phyloP scores from a whole-genome alignment of 2,797 vertebrate genomes.

The Pantherophis vulpinus region DNA sequence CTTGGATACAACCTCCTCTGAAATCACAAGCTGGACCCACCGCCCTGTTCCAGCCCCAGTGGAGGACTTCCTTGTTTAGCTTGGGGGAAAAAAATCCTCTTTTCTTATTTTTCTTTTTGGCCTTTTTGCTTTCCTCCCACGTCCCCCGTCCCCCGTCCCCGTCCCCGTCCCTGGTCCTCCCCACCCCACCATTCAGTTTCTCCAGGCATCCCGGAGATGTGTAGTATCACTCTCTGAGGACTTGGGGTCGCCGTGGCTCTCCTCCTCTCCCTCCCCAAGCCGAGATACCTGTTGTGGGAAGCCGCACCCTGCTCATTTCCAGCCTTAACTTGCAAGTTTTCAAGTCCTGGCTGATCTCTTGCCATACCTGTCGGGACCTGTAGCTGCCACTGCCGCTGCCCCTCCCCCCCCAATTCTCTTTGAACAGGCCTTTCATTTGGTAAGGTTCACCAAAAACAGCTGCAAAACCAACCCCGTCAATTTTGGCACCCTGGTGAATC shows the following conservation, averaged over 20 bases:
- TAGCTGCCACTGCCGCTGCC: constrained; percentile 20
- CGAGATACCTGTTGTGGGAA: constrained; percentile 29
- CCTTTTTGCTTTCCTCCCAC: background rate
- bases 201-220: background rate
- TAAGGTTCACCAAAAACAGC: constrained; percentile 30
- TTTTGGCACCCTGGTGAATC: background rate
- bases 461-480: constrained; percentile 1
- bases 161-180: no score
- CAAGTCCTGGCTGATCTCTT: constrained; percentile 55
- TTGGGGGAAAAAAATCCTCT: background rate
- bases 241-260: background rate
- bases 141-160: rapidly evolving
- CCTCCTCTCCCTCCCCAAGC: background rate
- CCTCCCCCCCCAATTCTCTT: constrained; percentile 29
- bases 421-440: constrained; percentile 61
- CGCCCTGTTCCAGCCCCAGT: constrained; percentile 26
- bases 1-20: no score
- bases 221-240: constrained; percentile 25
- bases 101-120: background rate
- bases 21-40: background rate
- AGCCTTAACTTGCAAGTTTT: constrained; percentile 68
- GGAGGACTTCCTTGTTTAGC: background rate
- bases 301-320: constrained; percentile 67
- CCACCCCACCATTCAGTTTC: background rate
- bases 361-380: constrained; percentile 66